phyloP scores from a whole-genome alignment of 2,113 vertebrate species.

The Salvelinus fontinalis region DNA sequence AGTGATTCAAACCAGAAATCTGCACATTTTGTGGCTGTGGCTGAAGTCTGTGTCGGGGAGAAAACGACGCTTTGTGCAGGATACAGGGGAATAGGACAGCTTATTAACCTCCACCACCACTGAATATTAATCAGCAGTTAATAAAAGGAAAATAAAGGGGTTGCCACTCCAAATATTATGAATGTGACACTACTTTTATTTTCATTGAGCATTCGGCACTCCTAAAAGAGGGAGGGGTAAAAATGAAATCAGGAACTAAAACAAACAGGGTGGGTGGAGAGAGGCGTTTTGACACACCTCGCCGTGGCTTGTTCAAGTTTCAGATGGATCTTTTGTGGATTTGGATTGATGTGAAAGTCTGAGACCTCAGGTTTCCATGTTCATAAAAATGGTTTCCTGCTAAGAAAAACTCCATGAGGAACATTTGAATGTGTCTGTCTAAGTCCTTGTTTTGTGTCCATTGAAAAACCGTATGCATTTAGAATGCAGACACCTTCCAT shows the following conservation, averaged over 20 bases:
- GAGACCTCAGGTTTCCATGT: conserved; percentile 51
- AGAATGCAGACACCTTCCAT: neutral
- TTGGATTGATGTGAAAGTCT: conserved; percentile 20
- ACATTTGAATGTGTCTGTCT: neutral
- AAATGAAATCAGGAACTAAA: conserved; percentile 59
- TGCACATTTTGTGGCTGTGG: conserved; percentile 72
- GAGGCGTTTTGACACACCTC: conserved; percentile 43
- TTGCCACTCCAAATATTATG: conserved; percentile 93
- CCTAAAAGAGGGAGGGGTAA: conserved; percentile 63
- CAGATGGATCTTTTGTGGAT: conserved; percentile 17
- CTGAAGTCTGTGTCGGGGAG: conserved; percentile 72
- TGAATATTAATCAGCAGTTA: conserved; percentile 97
- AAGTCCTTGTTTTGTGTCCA: neutral
- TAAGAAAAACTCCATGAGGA: neutral
- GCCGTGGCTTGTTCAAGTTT: conserved; percentile 13
- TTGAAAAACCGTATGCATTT: neutral
- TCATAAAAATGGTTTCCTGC: neutral
- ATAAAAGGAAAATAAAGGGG: conserved; percentile 92
- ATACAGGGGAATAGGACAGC: conserved; percentile 84
- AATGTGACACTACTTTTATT: conserved; percentile 66
- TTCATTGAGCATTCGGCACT: neutral
- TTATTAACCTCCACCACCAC: conserved; percentile 87
- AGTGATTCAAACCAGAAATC: conserved; percentile 89
- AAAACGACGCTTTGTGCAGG: conserved; percentile 80
- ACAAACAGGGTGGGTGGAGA: conserved; percentile 72